phyloP scores from a whole-genome alignment of 2,888 invertebrate species.

The Pseudococcus viburni region DNA sequence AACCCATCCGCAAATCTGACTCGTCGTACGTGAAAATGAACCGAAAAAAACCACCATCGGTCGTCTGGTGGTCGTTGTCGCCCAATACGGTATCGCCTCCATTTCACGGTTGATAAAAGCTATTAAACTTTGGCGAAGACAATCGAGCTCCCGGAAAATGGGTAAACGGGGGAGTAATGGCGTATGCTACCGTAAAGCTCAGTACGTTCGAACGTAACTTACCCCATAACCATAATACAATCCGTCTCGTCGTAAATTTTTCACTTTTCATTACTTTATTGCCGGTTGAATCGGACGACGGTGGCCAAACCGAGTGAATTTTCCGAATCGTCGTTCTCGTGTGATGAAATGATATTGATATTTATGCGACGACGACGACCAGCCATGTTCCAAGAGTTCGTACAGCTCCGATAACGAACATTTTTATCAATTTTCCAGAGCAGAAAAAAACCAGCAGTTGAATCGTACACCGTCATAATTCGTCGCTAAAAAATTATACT shows the following conservation, averaged over 20 bases:
- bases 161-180: background rate
- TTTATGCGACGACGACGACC: conserved; percentile 16
- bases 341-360: background rate
- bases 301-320: background rate
- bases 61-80: conserved; percentile 5
- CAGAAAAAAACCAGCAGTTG: background rate
- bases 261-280: conserved; percentile 36
- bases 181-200: background rate
- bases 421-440: conserved; percentile 3
- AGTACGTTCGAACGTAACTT: background rate
- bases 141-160: background rate
- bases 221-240: conserved; percentile 17
- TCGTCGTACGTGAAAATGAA: background rate
- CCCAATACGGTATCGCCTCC: background rate
- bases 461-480: background rate
- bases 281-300: background rate
- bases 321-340: background rate
- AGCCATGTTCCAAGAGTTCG: background rate
- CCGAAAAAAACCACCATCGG: background rate
- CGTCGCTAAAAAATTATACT: conserved; percentile 16
- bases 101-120: conserved; percentile 35
- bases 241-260: conserved; percentile 1
- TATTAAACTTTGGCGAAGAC: conserved; percentile 18
- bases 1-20: background rate
- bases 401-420: background rate